Conservation (phyloP, 2,888 invertebrate species). For the Cerceris rybyensis region DNA sequence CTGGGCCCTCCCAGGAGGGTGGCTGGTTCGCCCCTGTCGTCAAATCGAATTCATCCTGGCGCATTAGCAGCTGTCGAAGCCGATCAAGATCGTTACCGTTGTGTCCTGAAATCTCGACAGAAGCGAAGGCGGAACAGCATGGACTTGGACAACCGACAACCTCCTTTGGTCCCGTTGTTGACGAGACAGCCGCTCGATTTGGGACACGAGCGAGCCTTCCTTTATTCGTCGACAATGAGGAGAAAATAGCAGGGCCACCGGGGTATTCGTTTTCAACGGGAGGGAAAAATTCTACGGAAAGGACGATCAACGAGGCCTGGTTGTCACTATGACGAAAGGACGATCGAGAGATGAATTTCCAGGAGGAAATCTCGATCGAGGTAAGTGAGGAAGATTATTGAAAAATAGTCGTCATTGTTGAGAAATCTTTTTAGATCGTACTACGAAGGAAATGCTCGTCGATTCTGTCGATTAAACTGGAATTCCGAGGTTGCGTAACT, state of each 20-base stretch:
- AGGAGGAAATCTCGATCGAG: constrained; percentile 8
- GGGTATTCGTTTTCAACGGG: constrained; percentile 17
- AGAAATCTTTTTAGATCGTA: constrained; percentile 5
- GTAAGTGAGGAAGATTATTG: constrained; percentile 18
- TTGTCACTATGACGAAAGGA: constrained; percentile 27
- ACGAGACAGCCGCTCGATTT: neutral
- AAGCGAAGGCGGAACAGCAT: constrained; percentile 20
- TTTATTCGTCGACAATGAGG: constrained; percentile 57
- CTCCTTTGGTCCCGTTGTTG: neutral
- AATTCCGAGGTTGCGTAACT: no score
- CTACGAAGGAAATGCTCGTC: neutral
- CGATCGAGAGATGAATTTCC: constrained; percentile 29
- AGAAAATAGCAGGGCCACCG: constrained; percentile 29
- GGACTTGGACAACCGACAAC: neutral
- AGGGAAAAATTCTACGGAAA: constrained; percentile 40
- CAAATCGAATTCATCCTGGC: constrained; percentile 72
- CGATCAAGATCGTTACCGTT: constrained; percentile 68
- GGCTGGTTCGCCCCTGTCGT: constrained; percentile 38
- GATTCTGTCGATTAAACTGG: neutral
- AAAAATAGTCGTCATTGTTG: constrained; percentile 62
- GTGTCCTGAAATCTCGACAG: constrained; percentile 40
- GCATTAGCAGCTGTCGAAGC: constrained; percentile 76
- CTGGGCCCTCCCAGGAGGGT: constrained; percentile 31
- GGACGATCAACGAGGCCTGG: constrained; percentile 45
- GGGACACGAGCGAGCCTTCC: constrained; percentile 14